Evolutionary conservation across 1,140 invertebrate genomes (phyloP).

Genomic region (Streblospio benedicti): DNA sequence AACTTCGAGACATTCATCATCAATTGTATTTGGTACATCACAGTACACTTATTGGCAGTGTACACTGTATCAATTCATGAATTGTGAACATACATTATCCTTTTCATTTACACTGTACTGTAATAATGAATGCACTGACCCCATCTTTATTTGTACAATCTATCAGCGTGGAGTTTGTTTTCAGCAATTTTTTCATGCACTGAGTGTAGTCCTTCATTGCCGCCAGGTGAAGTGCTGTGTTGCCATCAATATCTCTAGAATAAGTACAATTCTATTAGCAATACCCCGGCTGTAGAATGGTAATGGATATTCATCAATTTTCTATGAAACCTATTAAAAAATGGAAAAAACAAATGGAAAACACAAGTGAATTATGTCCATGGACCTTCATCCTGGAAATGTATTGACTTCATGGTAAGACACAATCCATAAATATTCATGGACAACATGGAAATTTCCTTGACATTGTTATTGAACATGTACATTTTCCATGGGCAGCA

Average conservation of each 20-base stretch:
- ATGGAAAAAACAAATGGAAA: not conserved
- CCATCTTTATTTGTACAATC: slow-evolving; percentile 76
- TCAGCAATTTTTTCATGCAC: slow-evolving; percentile 68
- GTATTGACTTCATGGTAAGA: slow-evolving; percentile 4
- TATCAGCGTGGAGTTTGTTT: slow-evolving; percentile 72
- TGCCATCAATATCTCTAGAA: slow-evolving; percentile 65
- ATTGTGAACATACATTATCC: too few relatives aligned
- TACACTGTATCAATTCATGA: too few relatives aligned
- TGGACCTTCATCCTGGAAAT: not conserved
- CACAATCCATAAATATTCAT: too few relatives aligned
- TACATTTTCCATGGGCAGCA: too few relatives aligned
- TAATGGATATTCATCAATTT: not conserved
- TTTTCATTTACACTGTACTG: too few relatives aligned
- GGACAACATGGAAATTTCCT: too few relatives aligned
- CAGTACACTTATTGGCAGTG: too few relatives aligned
- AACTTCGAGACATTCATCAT: too few relatives aligned
- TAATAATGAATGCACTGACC: too few relatives aligned
- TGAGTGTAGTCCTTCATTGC: slow-evolving; percentile 72
- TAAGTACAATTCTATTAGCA: not conserved
- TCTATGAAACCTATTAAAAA: not conserved
- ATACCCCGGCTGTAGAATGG: not conserved
- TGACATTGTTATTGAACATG: too few relatives aligned
- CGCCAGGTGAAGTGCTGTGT: slow-evolving; percentile 74
- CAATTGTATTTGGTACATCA: too few relatives aligned
- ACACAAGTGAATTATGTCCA: not conserved